Percentiles rank a stretch among this genome's conserved stretches.
These are phyloP conservation scores for Apodemus sylvaticus DNA, from an alignment of 2,113 vertebrate genomes.

Conservation along the genomic window DNA sequence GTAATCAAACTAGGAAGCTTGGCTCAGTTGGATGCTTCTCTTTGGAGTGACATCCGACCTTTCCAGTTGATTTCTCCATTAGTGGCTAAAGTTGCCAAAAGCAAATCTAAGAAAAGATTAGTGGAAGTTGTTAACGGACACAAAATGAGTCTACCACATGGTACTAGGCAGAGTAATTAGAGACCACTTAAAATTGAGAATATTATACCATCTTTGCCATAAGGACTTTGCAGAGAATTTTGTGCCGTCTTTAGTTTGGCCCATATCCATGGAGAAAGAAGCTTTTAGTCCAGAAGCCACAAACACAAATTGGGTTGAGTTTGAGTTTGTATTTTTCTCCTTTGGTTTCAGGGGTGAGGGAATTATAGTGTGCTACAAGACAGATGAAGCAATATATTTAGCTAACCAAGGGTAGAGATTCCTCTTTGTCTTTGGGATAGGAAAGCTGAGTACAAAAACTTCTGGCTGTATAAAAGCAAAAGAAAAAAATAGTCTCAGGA, in stretches of 20 bases:
- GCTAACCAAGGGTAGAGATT: background rate
- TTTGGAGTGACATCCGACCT: background rate
- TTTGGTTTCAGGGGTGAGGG: background rate
- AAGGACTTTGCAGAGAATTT: background rate
- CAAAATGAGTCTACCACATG: too few species aligned
- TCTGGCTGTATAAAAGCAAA: background rate
- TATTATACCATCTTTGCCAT: background rate
- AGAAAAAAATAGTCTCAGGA: background rate
- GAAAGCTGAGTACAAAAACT: background rate
- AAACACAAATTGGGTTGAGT: background rate
- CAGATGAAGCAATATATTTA: slow-evolving; percentile 9
- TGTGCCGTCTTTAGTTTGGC: background rate
- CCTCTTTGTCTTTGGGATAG: slow-evolving; percentile 14
- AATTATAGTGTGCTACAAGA: slow-evolving; percentile 9
- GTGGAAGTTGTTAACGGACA: background rate
- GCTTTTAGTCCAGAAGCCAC: background rate
- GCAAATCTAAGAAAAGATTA: background rate
- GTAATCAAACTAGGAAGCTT: background rate
- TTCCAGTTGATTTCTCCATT: background rate
- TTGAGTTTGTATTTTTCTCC: background rate
- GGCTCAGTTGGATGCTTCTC: background rate
- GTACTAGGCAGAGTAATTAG: background rate
- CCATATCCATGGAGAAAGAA: background rate
- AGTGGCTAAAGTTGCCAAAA: background rate
- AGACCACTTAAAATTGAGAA: background rate